Evolutionary conservation across 64 coral and sea anemone genomes (phyloP).

Genomic region (Stichodactyla helianthus): DNA sequence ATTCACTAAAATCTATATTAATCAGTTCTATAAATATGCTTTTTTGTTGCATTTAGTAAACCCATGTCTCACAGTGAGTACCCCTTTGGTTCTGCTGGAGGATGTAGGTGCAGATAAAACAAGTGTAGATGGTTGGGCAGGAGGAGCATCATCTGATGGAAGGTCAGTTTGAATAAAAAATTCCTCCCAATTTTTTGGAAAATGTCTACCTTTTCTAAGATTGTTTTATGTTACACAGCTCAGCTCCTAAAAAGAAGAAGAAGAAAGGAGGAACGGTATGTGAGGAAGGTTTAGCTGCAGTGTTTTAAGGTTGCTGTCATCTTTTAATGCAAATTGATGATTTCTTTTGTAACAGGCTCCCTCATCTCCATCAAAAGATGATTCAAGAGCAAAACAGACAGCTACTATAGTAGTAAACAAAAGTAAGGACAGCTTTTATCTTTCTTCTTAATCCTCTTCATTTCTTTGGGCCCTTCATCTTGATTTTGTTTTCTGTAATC

Average conservation of each 20-base stretch:
- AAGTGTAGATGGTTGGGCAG: conserved; percentile 13
- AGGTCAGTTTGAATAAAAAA: neutral
- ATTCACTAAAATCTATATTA: too few relatives aligned
- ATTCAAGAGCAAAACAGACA: conserved; percentile 23
- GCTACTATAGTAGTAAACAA: conserved; percentile 13
- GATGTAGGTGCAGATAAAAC: conserved; percentile 20
- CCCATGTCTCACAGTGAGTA: neutral
- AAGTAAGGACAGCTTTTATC: neutral
- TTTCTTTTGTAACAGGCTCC: neutral
- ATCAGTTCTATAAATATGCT: too few relatives aligned
- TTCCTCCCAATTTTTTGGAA: too few relatives aligned
- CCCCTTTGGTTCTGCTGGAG: neutral
- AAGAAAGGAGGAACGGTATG: conserved; percentile 22
- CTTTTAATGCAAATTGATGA: neutral
- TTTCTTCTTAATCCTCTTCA: too few relatives aligned
- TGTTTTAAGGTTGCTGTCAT: neutral
- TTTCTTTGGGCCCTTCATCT: too few relatives aligned
- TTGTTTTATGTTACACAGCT: neutral
- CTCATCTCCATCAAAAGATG: conserved; percentile 21
- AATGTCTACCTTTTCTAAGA: too few relatives aligned
- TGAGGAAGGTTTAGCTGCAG: too few relatives aligned
- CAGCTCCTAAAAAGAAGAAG: conserved; percentile 27
- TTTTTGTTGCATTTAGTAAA: neutral
- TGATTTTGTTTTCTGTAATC: too few relatives aligned
- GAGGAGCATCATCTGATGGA: conserved; percentile 6